These are phyloP conservation scores for Moxostoma hubbsi DNA, from an alignment of 2,797 vertebrate genomes.

Conservation along the genomic window DNA sequence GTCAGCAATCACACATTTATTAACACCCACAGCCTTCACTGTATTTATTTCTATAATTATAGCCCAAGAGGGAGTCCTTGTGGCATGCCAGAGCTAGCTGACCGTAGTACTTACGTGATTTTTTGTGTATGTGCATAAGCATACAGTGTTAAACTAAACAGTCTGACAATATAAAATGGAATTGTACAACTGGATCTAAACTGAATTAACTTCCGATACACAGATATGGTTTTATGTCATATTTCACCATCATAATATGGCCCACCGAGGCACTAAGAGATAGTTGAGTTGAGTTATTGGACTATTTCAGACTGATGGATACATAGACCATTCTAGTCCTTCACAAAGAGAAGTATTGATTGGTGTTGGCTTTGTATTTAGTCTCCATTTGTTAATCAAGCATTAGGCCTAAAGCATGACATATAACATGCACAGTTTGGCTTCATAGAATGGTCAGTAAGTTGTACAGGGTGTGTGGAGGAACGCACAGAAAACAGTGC, in stretches of 20 bases:
- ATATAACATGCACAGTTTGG: slow-evolving; percentile 65
- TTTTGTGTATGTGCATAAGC: slow-evolving; percentile 45
- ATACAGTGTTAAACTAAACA: slow-evolving; percentile 57
- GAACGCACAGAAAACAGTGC: slow-evolving; percentile 29
- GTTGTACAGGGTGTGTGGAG: slow-evolving; percentile 29
- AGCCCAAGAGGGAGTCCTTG: slow-evolving; percentile 76
- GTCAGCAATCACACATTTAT: slow-evolving; percentile 86
- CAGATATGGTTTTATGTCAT: slow-evolving; percentile 55
- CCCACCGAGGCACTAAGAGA: slow-evolving; percentile 30
- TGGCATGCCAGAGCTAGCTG: slow-evolving; percentile 62
- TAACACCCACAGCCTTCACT: slow-evolving; percentile 80
- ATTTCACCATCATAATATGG: slow-evolving; percentile 53
- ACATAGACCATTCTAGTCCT: slow-evolving; percentile 74
- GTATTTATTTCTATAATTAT: slow-evolving; percentile 88
- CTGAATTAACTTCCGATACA: slow-evolving; percentile 59
- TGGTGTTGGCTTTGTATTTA: slow-evolving; percentile 74
- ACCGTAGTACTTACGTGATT: slow-evolving; percentile 61
- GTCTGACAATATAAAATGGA: slow-evolving; percentile 71
- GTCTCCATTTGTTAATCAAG: slow-evolving; percentile 78
- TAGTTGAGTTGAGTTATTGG: slow-evolving; percentile 47
- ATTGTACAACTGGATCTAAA: slow-evolving; percentile 60
- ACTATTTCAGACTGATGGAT: slow-evolving; percentile 74
- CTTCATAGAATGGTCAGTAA: slow-evolving; percentile 63
- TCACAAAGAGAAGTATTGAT: slow-evolving; percentile 80
- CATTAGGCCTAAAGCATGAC: slow-evolving; percentile 65